Evolutionary conservation across 2,888 invertebrate genomes (phyloP).

Genomic region (Drosophila stalkeri): DNA sequence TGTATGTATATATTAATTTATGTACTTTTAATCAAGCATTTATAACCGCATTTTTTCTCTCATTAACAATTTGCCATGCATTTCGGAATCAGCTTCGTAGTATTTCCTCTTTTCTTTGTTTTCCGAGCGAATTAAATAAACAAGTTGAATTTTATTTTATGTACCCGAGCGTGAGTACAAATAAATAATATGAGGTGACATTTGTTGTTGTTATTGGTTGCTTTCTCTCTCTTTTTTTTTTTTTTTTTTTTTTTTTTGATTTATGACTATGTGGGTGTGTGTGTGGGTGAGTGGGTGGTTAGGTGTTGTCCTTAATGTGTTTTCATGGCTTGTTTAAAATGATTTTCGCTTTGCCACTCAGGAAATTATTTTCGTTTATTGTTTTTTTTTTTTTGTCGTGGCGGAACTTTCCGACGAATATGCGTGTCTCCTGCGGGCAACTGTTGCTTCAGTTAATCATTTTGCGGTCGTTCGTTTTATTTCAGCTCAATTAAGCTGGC

Average conservation of each 20-base stretch:
- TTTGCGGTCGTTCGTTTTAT: conserved; percentile 39
- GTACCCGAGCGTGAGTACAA: conserved; percentile 28
- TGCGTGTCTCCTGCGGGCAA: conserved; percentile 42
- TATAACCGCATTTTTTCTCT: background rate
- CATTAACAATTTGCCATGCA: background rate
- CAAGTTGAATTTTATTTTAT: conserved; percentile 46
- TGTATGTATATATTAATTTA: too few relatives aligned
- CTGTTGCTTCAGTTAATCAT: conserved; percentile 63
- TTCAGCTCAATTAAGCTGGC: conserved; percentile 59
- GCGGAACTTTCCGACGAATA: conserved; percentile 26
- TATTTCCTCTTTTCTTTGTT: conserved; percentile 24
- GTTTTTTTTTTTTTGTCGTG: conserved; percentile 30
- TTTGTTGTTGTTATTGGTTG: conserved; percentile 25
- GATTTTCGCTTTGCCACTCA: conserved; percentile 66
- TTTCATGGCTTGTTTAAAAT: conserved; percentile 80
- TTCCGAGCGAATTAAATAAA: conserved; percentile 52
- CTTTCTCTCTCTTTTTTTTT: too few relatives aligned
- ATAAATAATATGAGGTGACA: conserved; percentile 65
- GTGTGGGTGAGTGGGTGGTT: background rate
- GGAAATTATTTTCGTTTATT: conserved; percentile 71
- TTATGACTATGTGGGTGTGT: conserved; percentile 17
- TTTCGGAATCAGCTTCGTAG: conserved; percentile 5
- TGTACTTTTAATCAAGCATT: background rate
- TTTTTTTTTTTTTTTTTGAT: background rate
- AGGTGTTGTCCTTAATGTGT: conserved; percentile 68